Percentiles rank a stretch among this genome's conserved stretches.
Evolutionary conservation across 2,888 invertebrate genomes (phyloP).

Genomic region (Hesperia comma): DNA sequence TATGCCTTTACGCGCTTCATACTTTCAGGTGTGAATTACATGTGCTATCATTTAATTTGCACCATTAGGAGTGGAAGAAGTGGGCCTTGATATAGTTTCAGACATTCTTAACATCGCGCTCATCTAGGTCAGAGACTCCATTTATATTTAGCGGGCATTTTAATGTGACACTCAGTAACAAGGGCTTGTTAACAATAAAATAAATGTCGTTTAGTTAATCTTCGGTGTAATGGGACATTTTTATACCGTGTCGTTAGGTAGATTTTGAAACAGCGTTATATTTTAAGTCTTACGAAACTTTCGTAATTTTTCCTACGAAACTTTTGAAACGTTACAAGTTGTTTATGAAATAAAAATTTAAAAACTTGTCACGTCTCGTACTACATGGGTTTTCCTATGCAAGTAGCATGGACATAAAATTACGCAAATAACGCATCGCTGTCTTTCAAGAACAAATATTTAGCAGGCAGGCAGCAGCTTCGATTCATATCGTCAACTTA

Average conservation of each 20-base stretch:
- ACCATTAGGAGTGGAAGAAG: conserved; percentile 3
- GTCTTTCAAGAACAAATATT: too few species aligned
- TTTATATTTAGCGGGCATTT: conserved; percentile 22
- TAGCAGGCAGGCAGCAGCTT: too few species aligned
- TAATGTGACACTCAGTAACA: conserved; percentile 1
- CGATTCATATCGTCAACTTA: too few species aligned
- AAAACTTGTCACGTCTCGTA: too few species aligned
- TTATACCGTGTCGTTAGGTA: neutral
- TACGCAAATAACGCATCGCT: too few species aligned
- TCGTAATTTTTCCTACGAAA: too few species aligned
- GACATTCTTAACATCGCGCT: conserved; percentile 3
- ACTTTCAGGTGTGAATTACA: neutral
- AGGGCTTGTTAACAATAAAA: conserved; percentile 24
- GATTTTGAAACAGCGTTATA: too few species aligned
- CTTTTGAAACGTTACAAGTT: too few species aligned
- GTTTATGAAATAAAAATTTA: too few species aligned
- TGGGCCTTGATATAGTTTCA: conserved; percentile 23
- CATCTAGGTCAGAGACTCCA: conserved; percentile 27
- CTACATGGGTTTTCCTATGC: too few species aligned
- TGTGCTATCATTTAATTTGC: conserved; percentile 2
- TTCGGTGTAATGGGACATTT: neutral
- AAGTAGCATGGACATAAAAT: too few species aligned
- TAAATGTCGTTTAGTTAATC: conserved; percentile 14
- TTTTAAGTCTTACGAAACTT: too few species aligned
- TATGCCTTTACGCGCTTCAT: neutral